These are phyloP conservation scores for Eilema sororculum DNA, from an alignment of 2,888 invertebrate species.

Conservation along the genomic window DNA sequence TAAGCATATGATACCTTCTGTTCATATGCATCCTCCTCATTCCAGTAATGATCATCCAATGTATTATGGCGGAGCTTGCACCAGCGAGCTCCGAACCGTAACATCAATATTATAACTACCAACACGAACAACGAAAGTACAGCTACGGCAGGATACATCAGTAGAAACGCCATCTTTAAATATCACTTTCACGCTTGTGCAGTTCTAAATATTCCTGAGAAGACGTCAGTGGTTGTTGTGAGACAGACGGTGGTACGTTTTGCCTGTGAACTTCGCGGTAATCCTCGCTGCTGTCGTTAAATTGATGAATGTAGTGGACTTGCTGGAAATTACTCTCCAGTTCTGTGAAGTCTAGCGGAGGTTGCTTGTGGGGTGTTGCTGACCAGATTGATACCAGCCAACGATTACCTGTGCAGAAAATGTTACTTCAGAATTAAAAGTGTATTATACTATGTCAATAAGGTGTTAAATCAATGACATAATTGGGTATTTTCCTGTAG, in stretches of 20 bases:
- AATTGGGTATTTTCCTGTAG: too few species aligned
- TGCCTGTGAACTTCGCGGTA: conserved; percentile 63
- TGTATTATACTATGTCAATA: background rate
- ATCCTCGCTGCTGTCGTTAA: conserved; percentile 51
- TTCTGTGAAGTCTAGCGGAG: conserved; percentile 93
- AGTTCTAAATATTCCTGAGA: conserved; percentile 90
- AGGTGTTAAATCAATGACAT: too few species aligned
- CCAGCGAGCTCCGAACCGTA: conserved; percentile 91
- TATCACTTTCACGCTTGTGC: conserved; percentile 91
- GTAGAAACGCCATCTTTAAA: conserved; percentile 91
- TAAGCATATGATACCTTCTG: conserved; percentile 88
- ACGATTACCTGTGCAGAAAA: conserved; percentile 89
- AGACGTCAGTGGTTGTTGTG: conserved; percentile 76
- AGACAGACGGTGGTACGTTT: conserved; percentile 69
- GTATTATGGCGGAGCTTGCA: conserved; percentile 91
- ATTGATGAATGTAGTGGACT: conserved; percentile 68
- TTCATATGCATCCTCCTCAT: conserved; percentile 88
- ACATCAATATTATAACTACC: conserved; percentile 90
- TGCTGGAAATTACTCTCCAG: conserved; percentile 81
- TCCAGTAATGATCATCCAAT: conserved; percentile 89
- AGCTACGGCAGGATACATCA: conserved; percentile 92
- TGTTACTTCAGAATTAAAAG: background rate
- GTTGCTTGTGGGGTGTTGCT: conserved; percentile 93
- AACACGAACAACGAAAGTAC: conserved; percentile 91
- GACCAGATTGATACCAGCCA: conserved; percentile 95